phyloP scores from a whole-genome alignment of 1,140 invertebrate species.

The Zaprionus gabonicus region DNA sequence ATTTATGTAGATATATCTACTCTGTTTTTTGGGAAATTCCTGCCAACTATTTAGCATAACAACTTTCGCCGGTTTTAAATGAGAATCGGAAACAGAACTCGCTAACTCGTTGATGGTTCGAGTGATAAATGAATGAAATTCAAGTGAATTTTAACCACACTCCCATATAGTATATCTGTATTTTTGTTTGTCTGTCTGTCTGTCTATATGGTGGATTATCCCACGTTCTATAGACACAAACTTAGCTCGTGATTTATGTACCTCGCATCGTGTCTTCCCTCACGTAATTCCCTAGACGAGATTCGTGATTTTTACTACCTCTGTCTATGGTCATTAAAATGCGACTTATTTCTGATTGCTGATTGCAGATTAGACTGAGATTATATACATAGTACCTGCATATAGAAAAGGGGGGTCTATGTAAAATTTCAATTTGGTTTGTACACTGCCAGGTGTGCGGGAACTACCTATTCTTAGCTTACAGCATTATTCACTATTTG shows the following conservation, averaged over 20 bases:
- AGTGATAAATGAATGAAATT: conserved; percentile 30
- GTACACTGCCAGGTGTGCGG: background rate
- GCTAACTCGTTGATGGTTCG: conserved; percentile 17
- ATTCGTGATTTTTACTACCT: conserved; percentile 7
- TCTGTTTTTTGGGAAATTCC: background rate
- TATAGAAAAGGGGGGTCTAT: background rate
- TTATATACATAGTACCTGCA: background rate
- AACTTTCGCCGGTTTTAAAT: conserved; percentile 2
- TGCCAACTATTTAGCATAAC: conserved; percentile 1
- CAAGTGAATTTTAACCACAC: background rate
- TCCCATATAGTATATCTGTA: background rate
- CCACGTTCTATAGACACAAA: conserved; percentile 14
- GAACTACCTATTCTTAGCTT: background rate
- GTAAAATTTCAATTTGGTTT: background rate
- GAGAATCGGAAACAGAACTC: conserved; percentile 9
- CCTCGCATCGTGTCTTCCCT: background rate
- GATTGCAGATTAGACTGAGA: background rate
- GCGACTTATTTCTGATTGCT: conserved; percentile 4
- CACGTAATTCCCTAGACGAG: background rate
- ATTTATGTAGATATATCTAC: background rate
- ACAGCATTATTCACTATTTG: background rate
- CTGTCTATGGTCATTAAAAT: conserved; percentile 17
- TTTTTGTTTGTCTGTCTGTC: too few relatives aligned
- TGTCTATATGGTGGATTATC: conserved; percentile 12
- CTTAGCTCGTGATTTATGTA: conserved; percentile 20